A percentile compares a stretch with the other conserved stretches of the same genome.
Conservation (phyloP, 2,113 vertebrate genomes). For the Rattus rattus region DNA sequence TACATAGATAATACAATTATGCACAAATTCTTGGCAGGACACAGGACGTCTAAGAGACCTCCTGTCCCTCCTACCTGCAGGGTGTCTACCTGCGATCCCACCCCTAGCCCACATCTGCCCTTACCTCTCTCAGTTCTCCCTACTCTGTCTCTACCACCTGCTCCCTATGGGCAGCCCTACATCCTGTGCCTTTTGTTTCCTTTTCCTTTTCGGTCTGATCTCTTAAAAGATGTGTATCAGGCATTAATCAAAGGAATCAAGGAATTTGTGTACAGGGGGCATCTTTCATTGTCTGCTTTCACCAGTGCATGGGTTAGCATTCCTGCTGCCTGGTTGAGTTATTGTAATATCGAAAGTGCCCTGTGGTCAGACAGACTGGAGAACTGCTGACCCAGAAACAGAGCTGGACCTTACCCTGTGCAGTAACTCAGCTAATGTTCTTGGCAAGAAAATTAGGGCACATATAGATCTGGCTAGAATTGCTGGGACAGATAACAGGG, state of each 20-base stretch:
- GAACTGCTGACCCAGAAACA: not conserved
- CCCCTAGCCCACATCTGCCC: accelerated
- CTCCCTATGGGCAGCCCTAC: not conserved
- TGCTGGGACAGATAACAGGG: not conserved
- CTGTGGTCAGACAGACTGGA: not conserved
- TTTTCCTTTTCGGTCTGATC: not conserved
- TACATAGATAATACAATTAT: not conserved
- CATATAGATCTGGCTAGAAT: not conserved
- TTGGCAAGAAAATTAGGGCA: not conserved
- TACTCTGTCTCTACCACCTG: not conserved
- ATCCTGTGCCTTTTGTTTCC: not conserved
- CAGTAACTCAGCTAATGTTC: not conserved
- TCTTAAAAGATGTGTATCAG: not conserved
- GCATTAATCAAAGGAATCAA: not conserved
- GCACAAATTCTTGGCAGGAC: too few species aligned
- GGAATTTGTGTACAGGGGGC: constrained; percentile 18
- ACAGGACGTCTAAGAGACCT: not conserved
- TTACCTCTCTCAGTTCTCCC: accelerated
- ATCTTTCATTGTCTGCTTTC: constrained; percentile 51
- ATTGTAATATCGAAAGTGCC: not conserved
- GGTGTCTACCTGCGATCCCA: not conserved
- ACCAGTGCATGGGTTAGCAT: not conserved
- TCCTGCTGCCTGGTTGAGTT: not conserved
- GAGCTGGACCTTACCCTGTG: not conserved
- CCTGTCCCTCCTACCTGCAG: not conserved